Base-by-base conservation (phyloP, 1,140 invertebrate species). In the Drosophila setifemur region DNA sequence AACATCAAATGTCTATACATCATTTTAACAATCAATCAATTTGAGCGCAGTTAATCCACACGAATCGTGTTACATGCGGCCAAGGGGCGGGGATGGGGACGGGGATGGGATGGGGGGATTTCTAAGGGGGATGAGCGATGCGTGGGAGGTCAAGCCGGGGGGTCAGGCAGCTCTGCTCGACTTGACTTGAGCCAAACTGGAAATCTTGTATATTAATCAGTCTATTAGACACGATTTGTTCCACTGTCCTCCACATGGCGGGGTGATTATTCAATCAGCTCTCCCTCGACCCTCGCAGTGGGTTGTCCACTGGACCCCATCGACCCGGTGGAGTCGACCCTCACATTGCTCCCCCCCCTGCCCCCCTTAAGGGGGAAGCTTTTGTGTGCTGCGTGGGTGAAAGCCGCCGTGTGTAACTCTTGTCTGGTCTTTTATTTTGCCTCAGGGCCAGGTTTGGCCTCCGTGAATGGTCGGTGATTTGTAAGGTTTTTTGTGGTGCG, bases 171-270 rank as follows among this genome's bases (percentile, higher is more conserved):
- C 63, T 68, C 42, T 44, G 49, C 14, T 49, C 23, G 72, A 74
- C 58, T 73, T 54, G 73, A 77, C 73, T 83, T 70, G 63, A 61
- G 67, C 55, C 53, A 61, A 76, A 61, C 63, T 78, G 81, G 52
- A 85, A 83, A 79, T 83, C 79, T 83, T 74, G 74, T 70, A 85
- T 85, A 86, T 85, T 86, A 85, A 85, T 86, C 79, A 85, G 79
- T 85, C 79, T 85, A 85, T 86, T 85, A 85, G 79, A 85, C 71
- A 66, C 75, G 71, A 85, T 85, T 86, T 85, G 81, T 86, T 75
- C 79, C 79, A 85, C 60, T 64, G 73, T 60, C 63, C 60, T 25
- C 60, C 60, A 35, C 60, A 63, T 47, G 60, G 23, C 58, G 57
- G 18, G 49, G 83, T 71, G 79, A 83, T 85, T 83, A 83, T 83